Conservation (phyloP, 2,113 vertebrate species). For the cat (Felis catus) region DNA sequence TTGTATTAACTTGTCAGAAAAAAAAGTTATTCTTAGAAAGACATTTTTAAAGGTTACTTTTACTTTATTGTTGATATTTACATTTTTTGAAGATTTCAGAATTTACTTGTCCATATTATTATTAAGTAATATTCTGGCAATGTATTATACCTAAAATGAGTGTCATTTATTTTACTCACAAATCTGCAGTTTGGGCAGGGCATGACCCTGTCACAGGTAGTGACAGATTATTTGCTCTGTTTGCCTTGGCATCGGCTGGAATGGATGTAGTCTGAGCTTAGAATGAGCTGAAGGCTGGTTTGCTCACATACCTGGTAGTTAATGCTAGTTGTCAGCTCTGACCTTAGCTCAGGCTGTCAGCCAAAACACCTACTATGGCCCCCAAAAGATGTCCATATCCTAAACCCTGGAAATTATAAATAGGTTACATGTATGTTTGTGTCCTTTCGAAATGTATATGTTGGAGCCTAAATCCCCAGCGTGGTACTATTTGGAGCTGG, state of each 20-base stretch:
- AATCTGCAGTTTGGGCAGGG: neutral
- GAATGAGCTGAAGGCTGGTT: neutral
- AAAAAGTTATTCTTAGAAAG: neutral
- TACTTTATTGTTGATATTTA: neutral
- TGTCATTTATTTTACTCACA: neutral
- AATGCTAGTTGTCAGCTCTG: neutral
- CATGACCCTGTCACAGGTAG: neutral
- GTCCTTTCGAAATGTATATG: neutral
- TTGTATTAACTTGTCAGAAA: neutral
- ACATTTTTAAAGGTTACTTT: neutral
- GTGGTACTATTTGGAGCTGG: neutral
- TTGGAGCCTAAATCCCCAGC: neutral
- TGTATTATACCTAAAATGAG: neutral
- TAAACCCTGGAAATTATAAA: neutral
- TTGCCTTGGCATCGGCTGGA: neutral
- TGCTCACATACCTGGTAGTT: neutral
- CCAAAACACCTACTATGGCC: neutral
- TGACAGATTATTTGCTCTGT: neutral
- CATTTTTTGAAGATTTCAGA: neutral
- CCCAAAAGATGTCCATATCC: neutral
- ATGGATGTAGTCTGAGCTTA: neutral
- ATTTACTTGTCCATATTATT: neutral
- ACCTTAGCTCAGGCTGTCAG: neutral
- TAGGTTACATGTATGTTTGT: neutral
- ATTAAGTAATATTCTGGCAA: neutral